Conservation (phyloP, 2,113 vertebrate genomes). For the Pogonocichla stellata region DNA sequence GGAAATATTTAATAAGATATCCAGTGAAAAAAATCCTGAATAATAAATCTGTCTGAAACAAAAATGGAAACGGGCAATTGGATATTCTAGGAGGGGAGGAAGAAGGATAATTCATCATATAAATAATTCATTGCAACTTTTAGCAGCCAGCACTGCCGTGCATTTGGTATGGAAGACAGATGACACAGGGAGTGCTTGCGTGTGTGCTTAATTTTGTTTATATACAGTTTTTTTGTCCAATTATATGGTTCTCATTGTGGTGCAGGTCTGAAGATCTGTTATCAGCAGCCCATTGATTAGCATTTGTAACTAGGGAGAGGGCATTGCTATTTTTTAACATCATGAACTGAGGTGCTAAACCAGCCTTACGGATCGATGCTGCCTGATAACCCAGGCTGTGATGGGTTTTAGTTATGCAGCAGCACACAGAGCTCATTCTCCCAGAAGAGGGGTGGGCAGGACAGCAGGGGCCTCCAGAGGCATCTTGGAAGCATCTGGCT, state of each 20-base stretch:
- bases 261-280: not conserved
- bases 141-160: not conserved
- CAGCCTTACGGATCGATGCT: not conserved
- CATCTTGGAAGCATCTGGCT: not conserved
- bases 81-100: constrained; percentile 25
- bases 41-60: not conserved
- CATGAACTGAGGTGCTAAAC: not conserved
- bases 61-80: constrained; percentile 19
- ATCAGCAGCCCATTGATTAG: not conserved
- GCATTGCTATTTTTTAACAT: not conserved
- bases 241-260: not conserved
- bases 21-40: not conserved
- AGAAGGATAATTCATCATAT: constrained; percentile 17
- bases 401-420: constrained; percentile 7
- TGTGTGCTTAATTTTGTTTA: not conserved
- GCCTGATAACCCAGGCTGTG: not conserved
- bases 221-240: not conserved
- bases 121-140: constrained; percentile 54
- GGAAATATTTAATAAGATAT: constrained; percentile 6
- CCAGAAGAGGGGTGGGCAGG: not conserved
- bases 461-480: not conserved
- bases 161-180: not conserved
- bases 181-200: not conserved
- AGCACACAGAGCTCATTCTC: not conserved
- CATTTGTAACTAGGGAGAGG: not conserved